Base-by-base conservation (phyloP, 2,888 invertebrate species). In the Phorcus lineatus region DNA sequence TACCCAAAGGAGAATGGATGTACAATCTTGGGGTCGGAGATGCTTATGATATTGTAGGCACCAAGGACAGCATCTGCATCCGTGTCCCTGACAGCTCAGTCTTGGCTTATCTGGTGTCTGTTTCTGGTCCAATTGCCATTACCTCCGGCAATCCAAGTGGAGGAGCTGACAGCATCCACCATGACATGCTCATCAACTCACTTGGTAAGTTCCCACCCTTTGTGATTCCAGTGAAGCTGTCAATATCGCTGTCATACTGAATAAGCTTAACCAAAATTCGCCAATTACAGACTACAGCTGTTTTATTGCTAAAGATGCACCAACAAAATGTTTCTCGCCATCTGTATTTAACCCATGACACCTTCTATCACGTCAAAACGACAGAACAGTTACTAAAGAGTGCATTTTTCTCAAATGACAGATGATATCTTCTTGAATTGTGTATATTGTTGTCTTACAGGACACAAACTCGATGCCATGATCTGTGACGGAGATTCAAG, bases 61-160 rank as follows among this genome's bases (percentile, higher is more conserved):
- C 83, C 55, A 84, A 84, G 54, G 83, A 85, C 7, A 88, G 85
- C 77, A 85, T 88, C 67, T 87, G 87, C 40, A 86, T 88, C 67
- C 83, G 88, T 36, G 85, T 88, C 6, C 87, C 88, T 0, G 87
- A 88, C 81, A 85, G 86, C 70, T 84, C 87, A 4, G 86, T 88
- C 11, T 79, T 88, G 57, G 84, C 88, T 36, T 87, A 88, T 76
- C 79, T 88, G 53, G 83, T 86, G 78, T 83, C 85, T 57, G 40
- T 88, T 70, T 81, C 87, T 6, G 88, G 88, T 11, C 88, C 88
- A 6, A 79, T 88, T n/a, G 88, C 88, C 66, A 70, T 88, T 53
- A 87, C 87, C 0, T 88, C 88, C 0, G 88, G 87, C 62, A 88
- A 88, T 79, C 87, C 86, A 22, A 88, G 87, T 66, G 88, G 88